Base-by-base conservation (phyloP, 2,888 invertebrate species). In the Agrotis exclamationis region DNA sequence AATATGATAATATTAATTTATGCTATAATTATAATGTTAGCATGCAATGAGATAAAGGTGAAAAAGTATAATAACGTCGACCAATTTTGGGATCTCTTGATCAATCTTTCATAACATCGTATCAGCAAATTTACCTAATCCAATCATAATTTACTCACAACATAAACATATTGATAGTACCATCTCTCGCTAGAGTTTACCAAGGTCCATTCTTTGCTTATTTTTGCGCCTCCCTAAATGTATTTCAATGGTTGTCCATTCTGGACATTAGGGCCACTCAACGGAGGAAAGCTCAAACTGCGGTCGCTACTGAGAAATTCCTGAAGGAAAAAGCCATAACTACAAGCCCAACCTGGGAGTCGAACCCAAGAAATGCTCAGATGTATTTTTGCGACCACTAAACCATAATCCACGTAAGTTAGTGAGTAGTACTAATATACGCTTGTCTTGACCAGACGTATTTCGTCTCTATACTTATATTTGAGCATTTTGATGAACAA, bases 21-120 rank as follows among this genome's bases (percentile, higher is more conserved):
- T 39, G 4, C 1, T 18, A 16, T 16, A n/a, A 54, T 47, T 39
- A 5, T 47, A 63, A 48, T 64, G 22, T 48, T 54, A 3, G 44
- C 64, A 71, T 73, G 73, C 73, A 54, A 48, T 56, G 44, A 56
- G 5, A n/a, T n/a, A 56, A 47, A 24, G 44, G 1, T 24, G 48
- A 45, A 65, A 54, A 48, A n/a, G 39, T 39, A 39, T 4, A 20
- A 28, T 44, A 33, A 50, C 3, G 9, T n/a, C 1, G 1, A 44
- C 2, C 24, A 22, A n/a, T 45, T 72, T 20, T 20, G 16, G 2
- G 13, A 16, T 13, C 24, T 20, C 18, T 20, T 6, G 3, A 14
- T 22, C 1, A 3, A 28, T 22, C 4, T 28, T 39, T 28, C 11
- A 22, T 33, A n/a, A 45, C 45, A n/a, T 63, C 13, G 16, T 7